These are phyloP conservation scores for Thripadectes ignobilis DNA, from an alignment of 2,797 vertebrate genomes.

Conservation along the genomic window DNA sequence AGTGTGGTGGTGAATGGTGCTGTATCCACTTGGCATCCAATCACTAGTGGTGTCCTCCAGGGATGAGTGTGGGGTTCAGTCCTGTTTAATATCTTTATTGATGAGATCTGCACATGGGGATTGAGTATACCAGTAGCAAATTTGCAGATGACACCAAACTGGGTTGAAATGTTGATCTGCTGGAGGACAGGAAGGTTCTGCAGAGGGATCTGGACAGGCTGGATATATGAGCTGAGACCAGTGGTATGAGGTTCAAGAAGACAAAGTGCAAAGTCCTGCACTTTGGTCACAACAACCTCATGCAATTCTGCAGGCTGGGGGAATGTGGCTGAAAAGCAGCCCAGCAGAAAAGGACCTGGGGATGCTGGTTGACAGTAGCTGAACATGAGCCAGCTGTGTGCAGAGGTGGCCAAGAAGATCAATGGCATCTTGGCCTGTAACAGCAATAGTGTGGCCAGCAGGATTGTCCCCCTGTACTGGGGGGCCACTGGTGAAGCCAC, in stretches of 20 bases:
- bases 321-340: neutral
- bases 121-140: no score
- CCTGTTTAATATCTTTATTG: no score
- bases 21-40: no score
- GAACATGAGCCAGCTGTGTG: neutral
- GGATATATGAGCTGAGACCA: neutral
- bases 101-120: no score
- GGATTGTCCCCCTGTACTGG: neutral
- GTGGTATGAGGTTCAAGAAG: neutral
- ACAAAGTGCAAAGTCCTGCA: neutral
- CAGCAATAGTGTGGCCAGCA: neutral
- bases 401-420: neutral
- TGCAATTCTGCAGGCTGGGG: fast-evolving
- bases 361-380: neutral
- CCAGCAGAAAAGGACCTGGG: neutral
- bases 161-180: neutral
- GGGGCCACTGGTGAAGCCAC: neutral
- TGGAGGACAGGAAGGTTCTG: neutral
- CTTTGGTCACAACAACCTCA: no score
- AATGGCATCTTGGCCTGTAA: neutral
- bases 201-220: neutral
- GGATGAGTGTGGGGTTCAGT: no score
- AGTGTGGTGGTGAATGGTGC: no score
- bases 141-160: neutral
- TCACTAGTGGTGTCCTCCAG: no score